phyloP scores from a whole-genome alignment of 2,888 invertebrate genomes.

The Clistopyga incitator region DNA sequence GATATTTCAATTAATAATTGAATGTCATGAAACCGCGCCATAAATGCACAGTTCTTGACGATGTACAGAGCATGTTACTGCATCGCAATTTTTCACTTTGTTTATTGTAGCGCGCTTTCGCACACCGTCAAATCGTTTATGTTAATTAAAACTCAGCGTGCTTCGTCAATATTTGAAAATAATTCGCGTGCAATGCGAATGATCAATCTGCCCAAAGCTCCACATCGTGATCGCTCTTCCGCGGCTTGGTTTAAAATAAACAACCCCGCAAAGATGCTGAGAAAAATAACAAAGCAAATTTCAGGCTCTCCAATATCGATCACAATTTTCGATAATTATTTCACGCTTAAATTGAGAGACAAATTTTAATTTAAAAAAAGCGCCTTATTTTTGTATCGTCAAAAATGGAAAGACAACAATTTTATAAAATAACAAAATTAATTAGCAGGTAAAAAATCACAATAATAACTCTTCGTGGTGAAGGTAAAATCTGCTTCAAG shows the following conservation, averaged over 20 bases:
- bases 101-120: not conserved
- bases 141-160: not conserved
- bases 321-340: too few species aligned
- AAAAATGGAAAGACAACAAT: too few species aligned
- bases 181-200: not conserved
- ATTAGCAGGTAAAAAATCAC: too few species aligned
- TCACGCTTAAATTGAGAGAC: too few species aligned
- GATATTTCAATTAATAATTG: not conserved
- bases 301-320: not conserved
- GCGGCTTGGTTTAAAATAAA: not conserved
- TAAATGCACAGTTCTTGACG: not conserved
- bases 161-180: not conserved
- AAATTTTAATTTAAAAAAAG: too few species aligned
- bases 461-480: too few species aligned
- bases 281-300: not conserved
- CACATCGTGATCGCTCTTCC: not conserved
- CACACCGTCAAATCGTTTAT: not conserved
- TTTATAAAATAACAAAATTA: too few species aligned
- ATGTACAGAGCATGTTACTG: not conserved
- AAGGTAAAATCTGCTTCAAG: too few species aligned
- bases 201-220: not conserved
- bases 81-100: conserved; percentile 2
- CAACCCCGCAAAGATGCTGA: not conserved
- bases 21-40: not conserved
- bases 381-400: too few species aligned